Evolutionary conservation across 2,113 vertebrate species (phyloP).

Genomic region (Myrmecobius fasciatus): DNA sequence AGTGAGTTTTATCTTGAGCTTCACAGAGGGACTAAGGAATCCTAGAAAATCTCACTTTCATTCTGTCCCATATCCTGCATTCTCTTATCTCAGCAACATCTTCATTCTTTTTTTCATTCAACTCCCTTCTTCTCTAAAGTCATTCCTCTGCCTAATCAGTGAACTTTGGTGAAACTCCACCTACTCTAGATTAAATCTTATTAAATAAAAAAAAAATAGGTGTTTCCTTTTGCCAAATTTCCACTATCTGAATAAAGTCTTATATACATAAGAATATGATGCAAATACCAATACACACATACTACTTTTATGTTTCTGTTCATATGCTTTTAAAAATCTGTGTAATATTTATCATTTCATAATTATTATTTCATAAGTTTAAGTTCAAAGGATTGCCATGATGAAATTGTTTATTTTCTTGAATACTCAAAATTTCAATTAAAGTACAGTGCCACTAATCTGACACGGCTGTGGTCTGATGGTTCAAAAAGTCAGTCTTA

Average conservation of each 20-base stretch:
- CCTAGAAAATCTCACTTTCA: not conserved
- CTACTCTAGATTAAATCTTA: not conserved
- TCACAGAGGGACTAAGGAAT: slow-evolving; percentile 6
- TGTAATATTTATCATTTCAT: not conserved
- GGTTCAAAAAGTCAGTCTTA: not conserved
- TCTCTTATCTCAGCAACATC: not conserved
- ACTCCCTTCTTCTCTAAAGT: not conserved
- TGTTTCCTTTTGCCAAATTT: not conserved
- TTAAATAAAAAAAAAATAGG: not conserved
- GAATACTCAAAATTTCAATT: not conserved
- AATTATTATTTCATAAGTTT: not conserved
- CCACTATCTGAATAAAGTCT: not conserved
- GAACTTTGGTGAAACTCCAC: not conserved
- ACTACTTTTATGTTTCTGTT: not conserved
- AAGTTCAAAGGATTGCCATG: not conserved
- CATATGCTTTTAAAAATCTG: not conserved
- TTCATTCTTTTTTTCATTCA: not conserved
- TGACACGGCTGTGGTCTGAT: slow-evolving; percentile 6
- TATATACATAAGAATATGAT: not conserved
- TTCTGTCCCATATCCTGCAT: not conserved
- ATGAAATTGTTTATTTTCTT: not conserved
- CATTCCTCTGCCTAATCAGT: not conserved
- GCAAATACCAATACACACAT: not conserved
- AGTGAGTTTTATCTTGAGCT: not conserved
- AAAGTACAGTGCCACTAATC: not conserved